Evolutionary conservation across 2,888 invertebrate species (phyloP).

Genomic region (Poecilus cupreus): DNA sequence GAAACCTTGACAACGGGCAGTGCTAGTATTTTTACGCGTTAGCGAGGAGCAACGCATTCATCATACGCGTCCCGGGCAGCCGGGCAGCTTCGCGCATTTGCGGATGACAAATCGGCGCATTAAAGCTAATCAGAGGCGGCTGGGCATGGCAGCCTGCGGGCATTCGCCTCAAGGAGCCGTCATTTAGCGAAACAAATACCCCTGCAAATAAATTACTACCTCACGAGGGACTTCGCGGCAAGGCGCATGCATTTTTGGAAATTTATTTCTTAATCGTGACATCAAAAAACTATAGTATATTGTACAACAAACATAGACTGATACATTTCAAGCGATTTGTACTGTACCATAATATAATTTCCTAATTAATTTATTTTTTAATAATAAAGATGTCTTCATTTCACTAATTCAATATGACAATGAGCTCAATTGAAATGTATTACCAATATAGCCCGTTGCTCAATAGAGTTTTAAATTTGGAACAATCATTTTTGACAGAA

Average conservation of each 20-base stretch:
- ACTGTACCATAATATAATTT: too few relatives aligned
- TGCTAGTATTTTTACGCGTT: neutral
- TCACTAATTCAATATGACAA: too few relatives aligned
- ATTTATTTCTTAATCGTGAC: neutral
- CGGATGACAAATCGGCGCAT: conserved; percentile 27
- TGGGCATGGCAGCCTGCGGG: neutral
- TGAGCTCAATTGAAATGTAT: too few relatives aligned
- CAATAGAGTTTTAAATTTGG: too few relatives aligned
- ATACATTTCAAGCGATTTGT: too few relatives aligned
- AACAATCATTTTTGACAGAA: too few relatives aligned
- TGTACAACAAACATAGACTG: too few relatives aligned
- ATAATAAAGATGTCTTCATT: too few relatives aligned
- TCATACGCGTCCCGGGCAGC: neutral
- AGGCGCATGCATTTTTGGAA: neutral
- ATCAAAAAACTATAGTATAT: too few relatives aligned
- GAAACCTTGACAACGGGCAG: too few relatives aligned
- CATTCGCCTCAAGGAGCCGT: conserved; percentile 25
- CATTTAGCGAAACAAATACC: conserved; percentile 15
- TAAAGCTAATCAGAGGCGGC: conserved; percentile 3
- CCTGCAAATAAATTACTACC: conserved; percentile 1
- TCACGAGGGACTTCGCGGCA: neutral
- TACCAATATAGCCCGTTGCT: neutral
- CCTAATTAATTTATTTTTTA: too few relatives aligned
- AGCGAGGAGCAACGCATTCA: neutral
- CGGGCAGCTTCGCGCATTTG: neutral